These are phyloP conservation scores for Drosophila repletoides DNA, from an alignment of 1,140 invertebrate genomes.

Conservation along the genomic window DNA sequence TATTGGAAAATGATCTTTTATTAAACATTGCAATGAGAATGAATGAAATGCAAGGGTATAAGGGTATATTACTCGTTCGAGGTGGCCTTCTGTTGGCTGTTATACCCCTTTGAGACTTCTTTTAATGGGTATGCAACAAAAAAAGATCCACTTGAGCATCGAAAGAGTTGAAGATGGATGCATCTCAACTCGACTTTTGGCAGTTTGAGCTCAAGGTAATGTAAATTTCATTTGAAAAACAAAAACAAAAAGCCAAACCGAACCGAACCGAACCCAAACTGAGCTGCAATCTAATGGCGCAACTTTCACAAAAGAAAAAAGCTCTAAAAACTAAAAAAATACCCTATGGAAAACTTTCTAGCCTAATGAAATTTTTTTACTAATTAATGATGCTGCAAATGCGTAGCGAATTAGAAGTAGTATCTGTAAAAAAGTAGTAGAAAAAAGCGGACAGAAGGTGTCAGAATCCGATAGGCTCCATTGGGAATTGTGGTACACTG, in stretches of 20 bases:
- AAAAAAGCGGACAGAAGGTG: too few species aligned
- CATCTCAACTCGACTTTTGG: slow-evolving; percentile 48
- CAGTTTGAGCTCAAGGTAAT: slow-evolving; percentile 78
- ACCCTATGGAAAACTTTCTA: slow-evolving; percentile 49
- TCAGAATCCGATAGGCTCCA: slow-evolving; percentile 38
- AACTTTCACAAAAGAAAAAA: slow-evolving; percentile 56
- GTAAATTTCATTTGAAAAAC: slow-evolving; percentile 27
- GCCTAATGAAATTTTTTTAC: slow-evolving; percentile 26
- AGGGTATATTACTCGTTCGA: too few species aligned
- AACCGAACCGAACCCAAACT: slow-evolving; percentile 26
- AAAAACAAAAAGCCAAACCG: slow-evolving; percentile 25
- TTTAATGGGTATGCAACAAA: too few species aligned
- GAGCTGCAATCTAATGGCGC: slow-evolving; percentile 6
- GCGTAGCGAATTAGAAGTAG: slow-evolving; percentile 73
- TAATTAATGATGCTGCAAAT: slow-evolving; percentile 69
- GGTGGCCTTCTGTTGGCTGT: too few species aligned
- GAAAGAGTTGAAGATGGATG: slow-evolving; percentile 61
- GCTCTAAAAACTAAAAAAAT: slow-evolving; percentile 1
- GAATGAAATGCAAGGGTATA: too few species aligned
- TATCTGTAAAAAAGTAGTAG: slow-evolving; percentile 6
- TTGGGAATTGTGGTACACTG: slow-evolving; percentile 53
- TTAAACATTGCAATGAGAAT: too few species aligned
- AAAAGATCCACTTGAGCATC: slow-evolving; percentile 36
- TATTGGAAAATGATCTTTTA: too few species aligned
- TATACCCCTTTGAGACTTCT: too few species aligned